Evolutionary conservation across 2,797 vertebrate species (phyloP).

Genomic region (Limosa lapponica): DNA sequence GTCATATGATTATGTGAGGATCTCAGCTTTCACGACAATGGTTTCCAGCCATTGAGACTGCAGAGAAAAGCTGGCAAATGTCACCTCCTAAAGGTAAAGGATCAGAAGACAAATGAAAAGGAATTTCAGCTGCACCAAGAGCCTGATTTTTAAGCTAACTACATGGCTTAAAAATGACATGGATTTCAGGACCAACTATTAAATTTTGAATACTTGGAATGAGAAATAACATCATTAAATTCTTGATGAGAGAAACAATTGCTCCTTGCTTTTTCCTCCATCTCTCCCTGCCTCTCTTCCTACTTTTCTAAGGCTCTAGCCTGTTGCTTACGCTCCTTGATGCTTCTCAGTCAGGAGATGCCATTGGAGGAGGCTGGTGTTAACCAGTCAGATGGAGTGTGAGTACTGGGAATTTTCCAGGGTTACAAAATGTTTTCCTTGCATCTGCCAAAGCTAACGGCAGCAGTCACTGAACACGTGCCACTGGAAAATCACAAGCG

Average conservation of each 20-base stretch:
- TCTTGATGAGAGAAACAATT: background rate
- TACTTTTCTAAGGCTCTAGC: background rate
- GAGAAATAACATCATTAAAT: background rate
- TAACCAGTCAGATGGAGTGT: background rate
- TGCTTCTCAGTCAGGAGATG: background rate
- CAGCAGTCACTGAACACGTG: conserved; percentile 18
- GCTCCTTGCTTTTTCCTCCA: background rate
- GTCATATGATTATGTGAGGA: background rate
- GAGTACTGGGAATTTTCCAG: conserved; percentile 54
- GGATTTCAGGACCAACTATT: background rate
- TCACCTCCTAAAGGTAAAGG: conserved; percentile 13
- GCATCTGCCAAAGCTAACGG: conserved; percentile 5
- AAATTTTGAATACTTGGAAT: background rate
- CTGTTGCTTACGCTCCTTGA: background rate
- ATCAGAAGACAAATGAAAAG: background rate
- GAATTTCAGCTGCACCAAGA: background rate
- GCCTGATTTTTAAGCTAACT: background rate
- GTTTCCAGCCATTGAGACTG: background rate
- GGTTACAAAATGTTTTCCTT: conserved; percentile 32
- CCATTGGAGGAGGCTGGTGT: background rate
- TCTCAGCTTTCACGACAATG: conserved; percentile 34
- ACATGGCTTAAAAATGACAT: background rate
- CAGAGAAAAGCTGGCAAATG: background rate
- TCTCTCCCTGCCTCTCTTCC: background rate
- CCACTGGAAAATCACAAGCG: conserved; percentile 56